Conservation (phyloP, 1,140 invertebrate genomes). For the Drosophila jambulina region DNA sequence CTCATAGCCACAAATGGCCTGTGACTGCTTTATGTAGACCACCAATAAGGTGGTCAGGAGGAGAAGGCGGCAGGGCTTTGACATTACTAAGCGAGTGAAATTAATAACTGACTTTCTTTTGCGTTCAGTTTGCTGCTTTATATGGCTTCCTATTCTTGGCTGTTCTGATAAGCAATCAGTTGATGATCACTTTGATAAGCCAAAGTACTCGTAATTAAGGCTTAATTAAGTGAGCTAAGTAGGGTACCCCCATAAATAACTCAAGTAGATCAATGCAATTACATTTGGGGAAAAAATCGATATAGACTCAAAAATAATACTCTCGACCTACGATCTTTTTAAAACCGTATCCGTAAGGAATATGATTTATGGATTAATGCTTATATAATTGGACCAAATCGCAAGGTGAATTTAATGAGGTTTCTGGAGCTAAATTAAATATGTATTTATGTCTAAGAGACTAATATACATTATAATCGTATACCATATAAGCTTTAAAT, state of each 20-base stretch:
- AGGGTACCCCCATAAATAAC: not conserved
- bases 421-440: not conserved
- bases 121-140: conserved; percentile 17
- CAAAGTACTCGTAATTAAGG: not conserved
- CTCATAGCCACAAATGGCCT: conserved; percentile 60
- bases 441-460: no score
- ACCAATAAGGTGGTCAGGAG: conserved; percentile 31
- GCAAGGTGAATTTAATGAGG: not conserved
- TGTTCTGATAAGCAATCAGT: conserved; percentile 16
- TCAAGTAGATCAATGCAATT: conserved; percentile 4
- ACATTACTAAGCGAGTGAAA: conserved; percentile 14
- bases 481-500: not conserved
- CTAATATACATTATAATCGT: not conserved
- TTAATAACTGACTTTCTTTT: conserved; percentile 12
- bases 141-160: conserved; percentile 8
- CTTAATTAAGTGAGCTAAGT: not conserved
- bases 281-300: not conserved
- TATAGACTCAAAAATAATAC: not conserved
- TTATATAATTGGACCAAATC: no score
- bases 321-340: not conserved
- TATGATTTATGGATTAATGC: not conserved
- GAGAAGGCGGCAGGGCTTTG: not conserved
- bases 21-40: conserved; percentile 4
- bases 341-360: not conserved
- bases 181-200: conserved; percentile 15